phyloP scores from a whole-genome alignment of 2,888 invertebrate genomes.

The Cheilosia pagana region DNA sequence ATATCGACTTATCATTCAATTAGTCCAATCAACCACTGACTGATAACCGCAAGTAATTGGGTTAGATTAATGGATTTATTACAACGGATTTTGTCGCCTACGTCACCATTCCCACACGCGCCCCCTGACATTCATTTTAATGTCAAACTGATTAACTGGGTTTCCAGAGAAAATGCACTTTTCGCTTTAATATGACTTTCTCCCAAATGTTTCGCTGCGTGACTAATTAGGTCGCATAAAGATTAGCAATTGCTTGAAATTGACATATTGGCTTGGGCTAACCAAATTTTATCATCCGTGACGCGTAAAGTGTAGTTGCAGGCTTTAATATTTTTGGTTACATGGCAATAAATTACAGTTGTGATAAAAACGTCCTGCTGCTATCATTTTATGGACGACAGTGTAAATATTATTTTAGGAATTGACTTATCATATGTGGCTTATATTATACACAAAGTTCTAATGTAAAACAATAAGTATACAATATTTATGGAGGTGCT shows the following conservation, averaged over 20 bases:
- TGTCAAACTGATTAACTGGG: background rate
- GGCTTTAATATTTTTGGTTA: background rate
- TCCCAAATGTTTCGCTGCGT: background rate
- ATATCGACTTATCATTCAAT: background rate
- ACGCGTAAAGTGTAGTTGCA: background rate
- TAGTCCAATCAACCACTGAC: background rate
- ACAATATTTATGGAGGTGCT: background rate
- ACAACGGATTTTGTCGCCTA: background rate
- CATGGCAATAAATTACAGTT: conserved; percentile 17
- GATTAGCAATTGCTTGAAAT: background rate
- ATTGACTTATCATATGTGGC: background rate
- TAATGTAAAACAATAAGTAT: background rate
- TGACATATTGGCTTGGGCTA: background rate
- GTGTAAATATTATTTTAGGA: conserved; percentile 8
- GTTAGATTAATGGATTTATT: conserved; percentile 17
- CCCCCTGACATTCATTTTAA: background rate
- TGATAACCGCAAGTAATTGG: conserved; percentile 17
- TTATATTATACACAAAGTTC: background rate
- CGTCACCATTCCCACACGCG: background rate
- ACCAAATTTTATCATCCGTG: conserved; percentile 11
- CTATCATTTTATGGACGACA: conserved; percentile 1
- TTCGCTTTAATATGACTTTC: background rate
- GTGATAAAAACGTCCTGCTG: conserved; percentile 4
- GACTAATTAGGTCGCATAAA: background rate
- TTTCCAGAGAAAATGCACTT: background rate